Conservation (phyloP, 2,888 invertebrate genomes). For the Auanema freiburgensis region DNA sequence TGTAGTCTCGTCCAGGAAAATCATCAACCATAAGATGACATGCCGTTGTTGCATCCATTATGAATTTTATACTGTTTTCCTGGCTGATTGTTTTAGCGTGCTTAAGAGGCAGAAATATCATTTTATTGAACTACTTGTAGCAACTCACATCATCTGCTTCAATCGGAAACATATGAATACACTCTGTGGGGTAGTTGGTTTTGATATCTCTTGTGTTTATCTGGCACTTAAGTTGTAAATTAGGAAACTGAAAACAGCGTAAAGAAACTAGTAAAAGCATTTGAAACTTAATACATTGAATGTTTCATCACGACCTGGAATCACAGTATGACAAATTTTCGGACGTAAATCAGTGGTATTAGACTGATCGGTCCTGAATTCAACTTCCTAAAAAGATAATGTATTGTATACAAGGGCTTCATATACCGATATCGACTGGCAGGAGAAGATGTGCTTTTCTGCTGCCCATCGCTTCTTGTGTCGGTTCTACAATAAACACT, state of each 20-base stretch:
- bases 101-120: slow-evolving; percentile 10
- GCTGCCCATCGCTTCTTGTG: neutral
- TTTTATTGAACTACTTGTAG: neutral
- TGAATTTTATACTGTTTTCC: slow-evolving; percentile 8
- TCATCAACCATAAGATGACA: slow-evolving; percentile 10
- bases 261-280: neutral
- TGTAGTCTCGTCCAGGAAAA: neutral
- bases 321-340: too few relatives aligned
- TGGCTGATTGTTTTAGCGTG: slow-evolving; percentile 1
- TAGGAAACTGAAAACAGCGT: neutral
- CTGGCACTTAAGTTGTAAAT: neutral
- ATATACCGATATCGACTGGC: neutral
- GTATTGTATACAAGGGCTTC: neutral
- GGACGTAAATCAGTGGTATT: neutral
- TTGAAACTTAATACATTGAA: neutral
- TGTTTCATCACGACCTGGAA: too few relatives aligned
- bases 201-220: slow-evolving; percentile 1
- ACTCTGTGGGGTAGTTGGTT: neutral
- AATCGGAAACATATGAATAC: slow-evolving; percentile 9
- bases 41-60: slow-evolving; percentile 20
- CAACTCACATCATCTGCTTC: slow-evolving; percentile 11
- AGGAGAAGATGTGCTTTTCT: slow-evolving; percentile 4
- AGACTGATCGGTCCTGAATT: neutral
- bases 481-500: slow-evolving; percentile 3
- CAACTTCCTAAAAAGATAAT: neutral